These are phyloP conservation scores for Himalopsyche anomala DNA, from an alignment of 2,888 invertebrate species.

Conservation along the genomic window DNA sequence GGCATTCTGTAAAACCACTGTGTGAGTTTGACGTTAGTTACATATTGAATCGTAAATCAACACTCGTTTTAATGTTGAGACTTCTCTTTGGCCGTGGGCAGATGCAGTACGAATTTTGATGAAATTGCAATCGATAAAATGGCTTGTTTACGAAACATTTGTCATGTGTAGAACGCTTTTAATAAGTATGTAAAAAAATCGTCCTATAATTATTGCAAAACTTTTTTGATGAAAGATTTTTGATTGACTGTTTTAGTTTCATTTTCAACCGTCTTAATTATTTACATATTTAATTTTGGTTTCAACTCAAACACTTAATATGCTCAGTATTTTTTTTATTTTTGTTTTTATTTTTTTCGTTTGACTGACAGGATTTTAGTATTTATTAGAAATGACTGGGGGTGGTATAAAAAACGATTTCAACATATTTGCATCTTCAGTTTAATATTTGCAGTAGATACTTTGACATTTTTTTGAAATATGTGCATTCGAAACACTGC, in stretches of 20 bases:
- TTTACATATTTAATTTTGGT: neutral
- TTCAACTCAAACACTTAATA: too few species aligned
- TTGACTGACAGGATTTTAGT: neutral
- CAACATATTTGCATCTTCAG: too few species aligned
- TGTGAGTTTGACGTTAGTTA: neutral
- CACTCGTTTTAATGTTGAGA: neutral
- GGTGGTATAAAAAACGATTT: too few species aligned
- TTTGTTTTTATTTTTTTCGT: neutral
- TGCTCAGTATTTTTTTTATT: too few species aligned
- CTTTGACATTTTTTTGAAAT: too few species aligned
- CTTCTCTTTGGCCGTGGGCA: neutral
- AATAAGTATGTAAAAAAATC: conserved; percentile 35
- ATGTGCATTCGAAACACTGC: too few species aligned
- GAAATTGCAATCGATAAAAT: neutral
- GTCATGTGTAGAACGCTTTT: conserved; percentile 10
- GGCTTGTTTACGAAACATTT: conserved; percentile 19
- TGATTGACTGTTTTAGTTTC: neutral
- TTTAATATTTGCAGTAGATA: too few species aligned
- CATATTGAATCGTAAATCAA: neutral
- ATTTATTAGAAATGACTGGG: neutral
- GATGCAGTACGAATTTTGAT: neutral
- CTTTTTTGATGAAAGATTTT: conserved; percentile 7
- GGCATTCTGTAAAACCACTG: neutral
- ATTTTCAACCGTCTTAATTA: neutral
- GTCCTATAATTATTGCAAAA: neutral